A percentile compares a stretch with the other conserved stretches of the same genome.
phyloP scores from a whole-genome alignment of 2,797 vertebrate species.

The Hemitrygon akajei region DNA sequence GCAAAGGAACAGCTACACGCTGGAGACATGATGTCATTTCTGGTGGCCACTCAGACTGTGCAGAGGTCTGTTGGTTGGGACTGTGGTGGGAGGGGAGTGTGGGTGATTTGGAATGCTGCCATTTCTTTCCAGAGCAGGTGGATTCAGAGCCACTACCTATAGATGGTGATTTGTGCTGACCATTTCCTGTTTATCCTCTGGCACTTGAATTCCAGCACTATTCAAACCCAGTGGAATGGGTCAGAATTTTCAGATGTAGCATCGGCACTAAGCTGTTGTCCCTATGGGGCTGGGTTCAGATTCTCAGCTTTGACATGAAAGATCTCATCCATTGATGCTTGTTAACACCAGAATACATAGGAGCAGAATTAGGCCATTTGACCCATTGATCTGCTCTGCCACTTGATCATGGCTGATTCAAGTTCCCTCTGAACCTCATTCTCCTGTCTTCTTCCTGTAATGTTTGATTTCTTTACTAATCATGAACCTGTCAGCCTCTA shows the following conservation, averaged over 20 bases:
- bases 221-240: not conserved
- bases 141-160: too few species aligned
- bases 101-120: not conserved
- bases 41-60: slow-evolving; percentile 89
- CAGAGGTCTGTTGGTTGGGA: slow-evolving; percentile 69
- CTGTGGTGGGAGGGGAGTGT: too few species aligned
- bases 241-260: not conserved
- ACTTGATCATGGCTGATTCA: too few species aligned
- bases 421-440: too few species aligned
- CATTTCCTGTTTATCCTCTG: not conserved
- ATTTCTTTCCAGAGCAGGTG: not conserved
- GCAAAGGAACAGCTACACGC: slow-evolving; percentile 75
- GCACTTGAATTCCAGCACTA: not conserved
- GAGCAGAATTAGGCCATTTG: too few species aligned
- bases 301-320: not conserved
- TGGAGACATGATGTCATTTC: slow-evolving; percentile 93
- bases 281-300: not conserved
- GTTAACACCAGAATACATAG: not conserved
- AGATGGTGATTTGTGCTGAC: not conserved
- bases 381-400: too few species aligned
- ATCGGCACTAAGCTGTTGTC: not conserved
- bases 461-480: too few species aligned
- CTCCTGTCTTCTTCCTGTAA: too few species aligned
- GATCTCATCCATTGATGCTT: not conserved
- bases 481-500: too few species aligned